Percentiles rank a stretch among this genome's conserved stretches.
Conservation (phyloP, 92 coral and sea anemone species). For the Siderastrea radians region DNA sequence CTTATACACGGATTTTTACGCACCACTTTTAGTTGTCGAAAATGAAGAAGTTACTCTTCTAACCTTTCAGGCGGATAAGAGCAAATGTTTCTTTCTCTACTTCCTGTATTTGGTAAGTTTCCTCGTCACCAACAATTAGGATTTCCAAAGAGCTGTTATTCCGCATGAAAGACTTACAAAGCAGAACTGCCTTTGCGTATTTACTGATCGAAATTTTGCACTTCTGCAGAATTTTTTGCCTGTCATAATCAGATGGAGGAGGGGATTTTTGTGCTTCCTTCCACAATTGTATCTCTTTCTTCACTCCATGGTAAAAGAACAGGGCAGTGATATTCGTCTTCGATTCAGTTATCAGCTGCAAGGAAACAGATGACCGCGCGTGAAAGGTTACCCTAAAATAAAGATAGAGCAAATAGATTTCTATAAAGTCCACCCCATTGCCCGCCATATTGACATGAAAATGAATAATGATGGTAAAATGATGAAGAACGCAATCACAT, state of each 20-base stretch:
- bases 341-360: conserved; percentile 50
- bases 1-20: too few species aligned
- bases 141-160: conserved; percentile 72
- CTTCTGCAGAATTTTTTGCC: conserved; percentile 39
- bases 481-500: too few species aligned
- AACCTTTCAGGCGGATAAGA: conserved; percentile 71
- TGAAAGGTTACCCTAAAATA: not conserved
- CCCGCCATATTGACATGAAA: too few species aligned
- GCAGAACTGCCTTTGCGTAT: conserved; percentile 74
- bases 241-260: conserved; percentile 18
- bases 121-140: conserved; percentile 69
- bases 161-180: conserved; percentile 72
- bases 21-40: too few species aligned
- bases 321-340: conserved; percentile 62
- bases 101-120: conserved; percentile 36
- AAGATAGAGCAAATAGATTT: too few species aligned
- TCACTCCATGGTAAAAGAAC: conserved; percentile 74
- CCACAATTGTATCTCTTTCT: conserved; percentile 68
- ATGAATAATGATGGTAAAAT: too few species aligned
- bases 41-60: not conserved
- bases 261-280: conserved; percentile 37
- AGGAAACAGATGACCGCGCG: not conserved
- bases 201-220: conserved; percentile 65
- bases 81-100: conserved; percentile 67
- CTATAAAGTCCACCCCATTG: too few species aligned